Evolutionary conservation across 2,113 vertebrate genomes (phyloP), one percentile per base, ranked within the genome.

Genomic region (Phalacrocorax brasilianus): DNA sequence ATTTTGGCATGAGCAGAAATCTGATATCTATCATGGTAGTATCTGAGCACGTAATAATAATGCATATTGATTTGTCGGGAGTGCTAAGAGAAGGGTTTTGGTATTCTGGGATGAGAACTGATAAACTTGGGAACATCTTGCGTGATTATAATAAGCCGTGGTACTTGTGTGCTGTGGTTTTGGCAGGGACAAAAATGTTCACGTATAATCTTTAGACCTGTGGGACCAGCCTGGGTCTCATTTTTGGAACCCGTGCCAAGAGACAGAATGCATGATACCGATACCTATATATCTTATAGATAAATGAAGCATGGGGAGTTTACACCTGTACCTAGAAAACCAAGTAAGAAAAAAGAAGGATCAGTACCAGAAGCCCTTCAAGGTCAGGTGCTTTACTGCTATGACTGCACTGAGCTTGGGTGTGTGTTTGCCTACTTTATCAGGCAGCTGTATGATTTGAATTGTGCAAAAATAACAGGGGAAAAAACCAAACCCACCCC

Each of bases 1-100:
- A 95, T 94, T 97, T 94, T 96, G 92, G 93, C 92, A 92, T 59
- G 79, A 91, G 85, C 79, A 89, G 88, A 84, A 96, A 93, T 56
- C 86, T 96, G 88, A 90, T 96, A 63, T 49, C 76, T 89, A 68
- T 78, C 71, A 14, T 21, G 32, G 88, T 61, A 63, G 90, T 75
- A 86, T 77, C 83, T 40, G 68, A 92, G 93, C 92, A 84, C 19
- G 17, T 92, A 93, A 90, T 80, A 87, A 94, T 88, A 87, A 95
- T 61, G 85, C 92, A 75, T 71, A 71, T 88, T 84, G 95, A 74
- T 94, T 93, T 94, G 93, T 23, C 6, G 5, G 67, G 79, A 91
- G 73, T 40, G 85, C 68, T 44, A 8, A 35, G 68, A 50, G 56
- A 63, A 38, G 44, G 53, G 55, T 1, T 53, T 20, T 74, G 76